Evolutionary conservation across 2,113 vertebrate genomes (phyloP).

Genomic region (Prolemur simus): DNA sequence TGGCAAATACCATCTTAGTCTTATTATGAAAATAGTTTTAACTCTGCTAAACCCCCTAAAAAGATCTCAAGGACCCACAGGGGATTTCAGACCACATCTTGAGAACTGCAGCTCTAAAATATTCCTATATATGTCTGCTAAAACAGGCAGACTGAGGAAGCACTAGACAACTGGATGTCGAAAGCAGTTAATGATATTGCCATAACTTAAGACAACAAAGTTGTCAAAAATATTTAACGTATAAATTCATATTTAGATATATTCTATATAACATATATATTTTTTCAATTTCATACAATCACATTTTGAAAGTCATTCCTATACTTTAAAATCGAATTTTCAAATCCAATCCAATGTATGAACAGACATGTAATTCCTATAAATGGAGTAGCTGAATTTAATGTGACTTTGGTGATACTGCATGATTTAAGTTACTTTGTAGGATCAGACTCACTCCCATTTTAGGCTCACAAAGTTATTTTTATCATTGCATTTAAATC

Average conservation of each 20-base stretch:
- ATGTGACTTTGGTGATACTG: neutral
- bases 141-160: neutral
- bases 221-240: constrained; percentile 16
- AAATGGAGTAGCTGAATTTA: constrained; percentile 3
- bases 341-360: neutral
- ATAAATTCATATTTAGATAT: constrained; percentile 40
- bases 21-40: constrained; percentile 41
- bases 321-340: constrained; percentile 30
- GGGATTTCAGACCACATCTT: neutral
- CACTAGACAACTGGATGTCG: neutral
- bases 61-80: neutral
- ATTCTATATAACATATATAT: neutral
- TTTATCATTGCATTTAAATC: constrained; percentile 45
- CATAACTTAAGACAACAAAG: neutral
- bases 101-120: neutral
- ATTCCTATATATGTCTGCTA: neutral
- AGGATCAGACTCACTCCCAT: neutral
- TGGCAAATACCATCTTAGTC: neutral
- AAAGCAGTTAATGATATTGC: neutral
- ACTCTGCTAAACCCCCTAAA: neutral
- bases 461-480: neutral
- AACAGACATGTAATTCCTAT: constrained; percentile 24
- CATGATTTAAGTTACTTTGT: constrained; percentile 7
- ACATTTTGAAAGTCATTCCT: constrained; percentile 36
- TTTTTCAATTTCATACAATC: constrained; percentile 24